phyloP scores from a whole-genome alignment of 1,140 invertebrate species.

The Ditylenchus dipsaci region DNA sequence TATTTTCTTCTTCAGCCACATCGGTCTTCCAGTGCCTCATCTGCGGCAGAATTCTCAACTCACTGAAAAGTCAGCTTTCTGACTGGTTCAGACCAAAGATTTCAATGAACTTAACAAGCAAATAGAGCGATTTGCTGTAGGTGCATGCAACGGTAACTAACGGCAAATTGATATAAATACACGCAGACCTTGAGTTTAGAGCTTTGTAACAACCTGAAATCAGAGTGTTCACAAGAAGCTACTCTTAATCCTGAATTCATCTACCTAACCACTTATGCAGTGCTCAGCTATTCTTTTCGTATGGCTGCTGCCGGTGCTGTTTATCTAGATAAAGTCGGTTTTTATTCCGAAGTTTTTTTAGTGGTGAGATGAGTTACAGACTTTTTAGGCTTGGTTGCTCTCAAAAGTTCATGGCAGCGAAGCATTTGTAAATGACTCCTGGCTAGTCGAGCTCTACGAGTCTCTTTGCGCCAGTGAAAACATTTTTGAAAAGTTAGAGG shows the following conservation, averaged over 20 bases:
- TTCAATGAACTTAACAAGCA: constrained; percentile 1
- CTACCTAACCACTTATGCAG: constrained; percentile 5
- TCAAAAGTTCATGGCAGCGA: constrained; percentile 8
- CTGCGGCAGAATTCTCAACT: too few relatives aligned
- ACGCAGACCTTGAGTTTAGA: not conserved
- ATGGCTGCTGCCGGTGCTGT: not conserved
- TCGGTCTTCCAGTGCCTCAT: too few relatives aligned
- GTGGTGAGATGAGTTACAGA: not conserved
- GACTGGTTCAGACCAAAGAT: not conserved
- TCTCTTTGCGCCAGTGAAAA: not conserved
- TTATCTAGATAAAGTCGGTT: not conserved
- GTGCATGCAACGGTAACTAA: constrained; percentile 5
- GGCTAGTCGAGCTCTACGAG: constrained; percentile 14
- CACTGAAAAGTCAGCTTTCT: too few relatives aligned
- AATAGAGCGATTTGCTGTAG: constrained; percentile 14
- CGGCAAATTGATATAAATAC: too few relatives aligned
- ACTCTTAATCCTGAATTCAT: constrained; percentile 15
- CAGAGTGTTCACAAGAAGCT: constrained; percentile 15
- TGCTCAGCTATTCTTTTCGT: constrained; percentile 18
- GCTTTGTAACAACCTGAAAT: not conserved
- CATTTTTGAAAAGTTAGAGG: constrained; percentile 1
- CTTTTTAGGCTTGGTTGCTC: not conserved
- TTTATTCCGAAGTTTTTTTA: not conserved
- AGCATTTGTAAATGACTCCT: constrained; percentile 14
- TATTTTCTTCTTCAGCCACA: too few relatives aligned